Percentiles rank a stretch among this genome's conserved stretches.
phyloP scores from a whole-genome alignment of 2,888 invertebrate genomes.

The Temnothorax unifasciatus region DNA sequence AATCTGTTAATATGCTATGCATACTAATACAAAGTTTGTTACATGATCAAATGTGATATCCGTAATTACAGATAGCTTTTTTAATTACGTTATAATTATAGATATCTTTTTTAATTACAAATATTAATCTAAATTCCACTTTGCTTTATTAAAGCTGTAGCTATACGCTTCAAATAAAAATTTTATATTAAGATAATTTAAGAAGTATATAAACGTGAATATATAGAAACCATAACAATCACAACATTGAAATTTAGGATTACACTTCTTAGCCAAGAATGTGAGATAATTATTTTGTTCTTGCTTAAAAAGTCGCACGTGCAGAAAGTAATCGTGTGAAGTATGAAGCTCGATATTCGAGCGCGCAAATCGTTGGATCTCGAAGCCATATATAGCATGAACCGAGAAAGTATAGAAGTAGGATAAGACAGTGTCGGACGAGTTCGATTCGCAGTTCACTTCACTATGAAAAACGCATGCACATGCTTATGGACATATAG shows the following conservation, averaged over 20 bases:
- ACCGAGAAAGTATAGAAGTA: background rate
- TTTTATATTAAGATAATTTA: conserved; percentile 2
- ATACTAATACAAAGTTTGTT: background rate
- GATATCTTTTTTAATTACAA: background rate
- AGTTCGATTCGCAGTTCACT: background rate
- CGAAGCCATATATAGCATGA: background rate
- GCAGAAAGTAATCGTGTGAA: background rate
- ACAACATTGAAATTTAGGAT: background rate
- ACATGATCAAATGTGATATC: background rate
- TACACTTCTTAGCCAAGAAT: background rate
- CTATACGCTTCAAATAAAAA: background rate
- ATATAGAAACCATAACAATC: background rate
- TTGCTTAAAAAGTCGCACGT: background rate
- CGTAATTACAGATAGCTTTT: background rate
- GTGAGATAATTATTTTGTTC: background rate
- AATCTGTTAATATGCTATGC: background rate
- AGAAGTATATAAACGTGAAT: background rate
- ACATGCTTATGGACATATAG: conserved; percentile 19
- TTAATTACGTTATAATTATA: background rate
- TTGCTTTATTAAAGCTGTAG: background rate
- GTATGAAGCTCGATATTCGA: background rate
- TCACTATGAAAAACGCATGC: conserved; percentile 27
- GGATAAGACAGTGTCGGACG: background rate
- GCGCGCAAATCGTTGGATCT: background rate
- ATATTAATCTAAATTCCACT: background rate